Conservation (phyloP, 1,140 invertebrate genomes). For the Anagrus nilaparvatae region DNA sequence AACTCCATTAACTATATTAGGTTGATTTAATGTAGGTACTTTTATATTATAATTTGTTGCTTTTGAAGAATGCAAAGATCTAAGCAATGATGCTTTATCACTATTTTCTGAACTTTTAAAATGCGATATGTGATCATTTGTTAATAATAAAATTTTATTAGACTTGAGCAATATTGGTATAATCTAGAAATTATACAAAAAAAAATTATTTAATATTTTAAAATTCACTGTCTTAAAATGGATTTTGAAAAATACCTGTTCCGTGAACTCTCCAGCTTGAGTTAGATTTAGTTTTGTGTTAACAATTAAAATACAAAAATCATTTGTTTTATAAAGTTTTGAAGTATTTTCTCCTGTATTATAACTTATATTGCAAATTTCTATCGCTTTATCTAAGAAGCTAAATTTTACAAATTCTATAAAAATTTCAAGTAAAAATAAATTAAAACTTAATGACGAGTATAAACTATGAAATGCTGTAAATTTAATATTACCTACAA, state of each 20-base stretch:
- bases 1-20: conserved; percentile 35
- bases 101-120: conserved; percentile 24
- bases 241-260: conserved; percentile 21
- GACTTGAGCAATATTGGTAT: conserved; percentile 22
- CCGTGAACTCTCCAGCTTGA: conserved; percentile 25
- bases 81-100: conserved; percentile 25
- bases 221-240: no score
- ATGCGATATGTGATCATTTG: conserved; percentile 27
- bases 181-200: conserved; percentile 23
- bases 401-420: conserved; percentile 23
- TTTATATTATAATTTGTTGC: conserved; percentile 13
- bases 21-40: conserved; percentile 26
- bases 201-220: conserved; percentile 4
- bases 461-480: no score
- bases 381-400: conserved; percentile 19
- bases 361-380: conserved; percentile 25
- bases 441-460: not conserved
- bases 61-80: conserved; percentile 24
- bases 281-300: conserved; percentile 25
- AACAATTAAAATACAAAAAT: conserved; percentile 27
- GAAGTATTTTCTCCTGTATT: conserved; percentile 22
- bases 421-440: conserved; percentile 11
- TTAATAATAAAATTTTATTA: conserved; percentile 24
- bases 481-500: conserved; percentile 21
- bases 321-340: conserved; percentile 23